Conservation (phyloP, 2,888 invertebrate species). For the Malachius bipustulatus region DNA sequence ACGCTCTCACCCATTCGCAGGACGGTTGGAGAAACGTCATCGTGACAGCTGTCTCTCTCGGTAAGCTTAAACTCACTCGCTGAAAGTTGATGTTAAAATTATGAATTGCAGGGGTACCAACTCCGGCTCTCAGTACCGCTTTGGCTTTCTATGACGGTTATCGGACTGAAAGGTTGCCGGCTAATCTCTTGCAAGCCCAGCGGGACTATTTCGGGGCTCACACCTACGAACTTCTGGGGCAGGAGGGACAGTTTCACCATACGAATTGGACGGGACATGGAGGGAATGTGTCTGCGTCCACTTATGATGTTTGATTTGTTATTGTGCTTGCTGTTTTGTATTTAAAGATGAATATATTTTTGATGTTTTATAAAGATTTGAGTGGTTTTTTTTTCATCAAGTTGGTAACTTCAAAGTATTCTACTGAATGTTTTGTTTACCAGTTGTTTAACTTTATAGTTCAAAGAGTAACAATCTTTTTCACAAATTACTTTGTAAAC, state of each 20-base stretch:
- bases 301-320: slow-evolving; percentile 78
- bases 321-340: too few relatives aligned
- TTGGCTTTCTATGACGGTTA: slow-evolving; percentile 97
- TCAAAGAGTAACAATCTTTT: too few relatives aligned
- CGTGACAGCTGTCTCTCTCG: slow-evolving; percentile 43
- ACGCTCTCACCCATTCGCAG: slow-evolving; percentile 71
- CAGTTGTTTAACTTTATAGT: too few relatives aligned
- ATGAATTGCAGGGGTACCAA: slow-evolving; percentile 70
- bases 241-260: slow-evolving; percentile 85
- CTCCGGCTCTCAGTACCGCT: slow-evolving; percentile 86
- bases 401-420: too few relatives aligned
- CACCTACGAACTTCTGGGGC: slow-evolving; percentile 80
- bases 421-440: too few relatives aligned
- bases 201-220: slow-evolving; percentile 98
- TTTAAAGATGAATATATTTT: too few relatives aligned
- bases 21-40: slow-evolving; percentile 78
- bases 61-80: slow-evolving; percentile 23
- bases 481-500: too few relatives aligned
- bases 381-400: too few relatives aligned
- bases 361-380: too few relatives aligned
- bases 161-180: slow-evolving; percentile 73
- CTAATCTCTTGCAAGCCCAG: slow-evolving; percentile 93
- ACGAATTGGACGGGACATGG: slow-evolving; percentile 99
- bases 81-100: slow-evolving; percentile 42
- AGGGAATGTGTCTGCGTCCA: slow-evolving; percentile 88